Percentiles rank a stretch among this genome's conserved stretches.
Evolutionary conservation across 2,888 invertebrate genomes (phyloP).

Genomic region (Ferdinandea cuprea): DNA sequence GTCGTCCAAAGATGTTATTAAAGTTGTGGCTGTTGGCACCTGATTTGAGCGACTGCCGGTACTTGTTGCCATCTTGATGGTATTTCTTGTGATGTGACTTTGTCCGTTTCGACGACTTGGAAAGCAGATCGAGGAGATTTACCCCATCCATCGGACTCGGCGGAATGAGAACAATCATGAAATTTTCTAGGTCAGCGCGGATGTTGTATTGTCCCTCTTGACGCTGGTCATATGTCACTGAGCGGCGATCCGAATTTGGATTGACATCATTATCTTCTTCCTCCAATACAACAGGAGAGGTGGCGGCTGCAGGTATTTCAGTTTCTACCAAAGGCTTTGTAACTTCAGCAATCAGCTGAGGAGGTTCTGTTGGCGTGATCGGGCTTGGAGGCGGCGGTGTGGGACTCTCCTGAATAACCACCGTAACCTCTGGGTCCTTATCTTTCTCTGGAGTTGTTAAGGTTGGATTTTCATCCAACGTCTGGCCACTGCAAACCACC

Average conservation of each 20-base stretch:
- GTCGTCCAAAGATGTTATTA: slow-evolving; percentile 60
- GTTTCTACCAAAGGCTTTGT: slow-evolving; percentile 51
- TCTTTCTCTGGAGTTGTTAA: slow-evolving; percentile 51
- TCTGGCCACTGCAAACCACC: slow-evolving; percentile 38
- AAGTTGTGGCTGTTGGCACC: slow-evolving; percentile 44
- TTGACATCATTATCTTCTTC: slow-evolving; percentile 42
- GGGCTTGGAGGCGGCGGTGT: slow-evolving; percentile 12
- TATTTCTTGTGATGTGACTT: slow-evolving; percentile 69
- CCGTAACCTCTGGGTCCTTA: slow-evolving; percentile 37
- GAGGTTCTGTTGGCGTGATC: slow-evolving; percentile 28
- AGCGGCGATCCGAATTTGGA: slow-evolving; percentile 77
- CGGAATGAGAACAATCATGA: slow-evolving; percentile 87
- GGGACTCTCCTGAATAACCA: slow-evolving; percentile 35
- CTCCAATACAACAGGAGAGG: slow-evolving; percentile 1
- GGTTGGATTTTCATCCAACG: slow-evolving; percentile 53
- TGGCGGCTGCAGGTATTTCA: slow-evolving; percentile 26
- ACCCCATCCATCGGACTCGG: slow-evolving; percentile 81
- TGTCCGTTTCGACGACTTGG: slow-evolving; percentile 78
- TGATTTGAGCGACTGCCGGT: slow-evolving; percentile 74
- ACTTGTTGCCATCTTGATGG: slow-evolving; percentile 67
- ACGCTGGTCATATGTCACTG: slow-evolving; percentile 85
- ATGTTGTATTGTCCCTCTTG: slow-evolving; percentile 91
- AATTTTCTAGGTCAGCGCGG: slow-evolving; percentile 89
- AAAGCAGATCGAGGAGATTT: slow-evolving; percentile 79
- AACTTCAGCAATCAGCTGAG: slow-evolving; percentile 30